A percentile compares a stretch with the other conserved stretches of the same genome.
These are phyloP conservation scores for Hoplias malabaricus DNA, from an alignment of 2,113 vertebrate genomes.

Conservation along the genomic window DNA sequence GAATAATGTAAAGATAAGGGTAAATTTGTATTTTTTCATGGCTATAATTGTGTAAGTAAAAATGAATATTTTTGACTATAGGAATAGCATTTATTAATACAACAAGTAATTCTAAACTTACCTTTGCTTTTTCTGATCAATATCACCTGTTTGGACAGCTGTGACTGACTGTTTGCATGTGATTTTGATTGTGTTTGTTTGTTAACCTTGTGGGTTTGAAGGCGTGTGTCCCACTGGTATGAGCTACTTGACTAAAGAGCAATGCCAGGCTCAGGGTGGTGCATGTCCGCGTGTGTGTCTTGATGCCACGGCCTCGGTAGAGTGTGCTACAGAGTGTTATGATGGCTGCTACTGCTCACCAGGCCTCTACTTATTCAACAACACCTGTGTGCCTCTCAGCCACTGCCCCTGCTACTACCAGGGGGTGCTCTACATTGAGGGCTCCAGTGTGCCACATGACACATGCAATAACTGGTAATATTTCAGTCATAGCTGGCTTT, in stretches of 20 bases:
- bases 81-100: too few relatives aligned
- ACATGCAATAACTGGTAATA: conserved; percentile 85
- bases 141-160: background rate
- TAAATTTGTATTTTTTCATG: too few relatives aligned
- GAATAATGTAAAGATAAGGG: too few relatives aligned
- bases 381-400: conserved; percentile 71
- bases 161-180: background rate
- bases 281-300: conserved; percentile 80
- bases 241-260: conserved; percentile 68
- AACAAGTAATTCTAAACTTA: too few relatives aligned
- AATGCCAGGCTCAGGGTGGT: conserved; percentile 74
- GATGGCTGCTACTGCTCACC: conserved; percentile 79
- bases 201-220: conserved; percentile 40
- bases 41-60: too few relatives aligned
- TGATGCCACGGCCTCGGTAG: conserved; percentile 73
- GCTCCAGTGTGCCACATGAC: conserved; percentile 59
- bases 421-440: conserved; percentile 65
- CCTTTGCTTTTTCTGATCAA: too few relatives aligned
- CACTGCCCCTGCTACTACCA: conserved; percentile 80
- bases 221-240: conserved; percentile 78
- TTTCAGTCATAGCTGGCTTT: background rate
- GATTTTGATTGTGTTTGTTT: conserved; percentile 1
- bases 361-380: conserved; percentile 78
- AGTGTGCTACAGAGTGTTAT: conserved; percentile 77
- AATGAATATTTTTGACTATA: too few relatives aligned